Evolutionary conservation across 2,888 invertebrate species (phyloP), one percentile per base, ranked within the genome.

Genomic region (Zygaena filipendulae): DNA sequence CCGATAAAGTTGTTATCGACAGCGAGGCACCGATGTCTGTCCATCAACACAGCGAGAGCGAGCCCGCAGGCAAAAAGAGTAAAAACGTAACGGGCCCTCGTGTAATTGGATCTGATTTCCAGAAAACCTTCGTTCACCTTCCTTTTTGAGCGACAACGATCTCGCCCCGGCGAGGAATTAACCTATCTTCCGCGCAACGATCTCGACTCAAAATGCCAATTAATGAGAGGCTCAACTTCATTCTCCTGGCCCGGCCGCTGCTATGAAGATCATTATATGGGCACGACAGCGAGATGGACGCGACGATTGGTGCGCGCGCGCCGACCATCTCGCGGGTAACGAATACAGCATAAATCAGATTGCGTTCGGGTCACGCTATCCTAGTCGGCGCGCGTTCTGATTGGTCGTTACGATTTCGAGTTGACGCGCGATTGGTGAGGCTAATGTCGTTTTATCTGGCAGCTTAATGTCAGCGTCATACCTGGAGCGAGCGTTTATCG

Each of bases 71-170:
- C 62, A 74, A 77, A 77, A 67, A 77, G 69, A 77, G 71, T 67
- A 77, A 77, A 79, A 75, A 62, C 62, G 67, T 69, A 71, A 74
- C 72, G 69, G 75, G 57, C 62, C 61, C 56, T 61, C 69, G 60
- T 77, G 79, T 79, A 77, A 77, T 77, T 79, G 77, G 77, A 77
- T 79, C 77, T 71, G 79, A 79, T 79, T 79, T 75, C 79, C 77
- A 77, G 79, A 77, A 79, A 77, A 66, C 64, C 67, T 56, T 61
- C 72, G 68, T 67, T 71, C 68, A 62, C 74, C 71, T 71, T 77
- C 72, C 69, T 79, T 77, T 79, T 77, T 59, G 69, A 70, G 63
- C 63, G 77, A 77, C 77, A 77, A 79, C 53, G 75, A 79, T 77
- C 79, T 75, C 61, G 50, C 53, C 55, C 61, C 57, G 68, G 70